Base-by-base conservation (phyloP, 92 coral and sea anemone genomes). In the Phenganax stokvisi region DNA sequence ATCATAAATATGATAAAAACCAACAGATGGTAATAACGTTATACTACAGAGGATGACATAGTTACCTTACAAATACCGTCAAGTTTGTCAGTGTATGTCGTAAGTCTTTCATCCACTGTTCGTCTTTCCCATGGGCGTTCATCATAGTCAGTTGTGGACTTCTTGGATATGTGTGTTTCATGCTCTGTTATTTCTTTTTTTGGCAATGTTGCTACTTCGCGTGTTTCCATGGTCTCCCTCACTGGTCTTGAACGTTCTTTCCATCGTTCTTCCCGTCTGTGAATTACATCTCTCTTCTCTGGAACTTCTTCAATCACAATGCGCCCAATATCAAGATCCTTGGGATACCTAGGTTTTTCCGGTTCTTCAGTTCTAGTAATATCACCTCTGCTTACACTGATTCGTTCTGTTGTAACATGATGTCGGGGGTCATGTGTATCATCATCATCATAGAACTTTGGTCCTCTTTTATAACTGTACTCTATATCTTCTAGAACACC, bases 231-330 rank as follows among this genome's bases (percentile, higher is more conserved):
- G 7, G 58, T 16, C 59, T 47, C 37, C 59, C 61, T 54, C 77
- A 10, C 28, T 7, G 61, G 61, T 12, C 51, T 74, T 74, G 58
- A 54, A 13, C 47, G 63, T 20, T 55, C 80, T 59, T 54, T 75
- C 29, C 31, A 65, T 20, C 30, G 31, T 13, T 28, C 57, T 44
- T 62, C 56, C 7, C 61, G 83, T 54, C 65, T 79, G 53, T 58
- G 61, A 20, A 54, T 6, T 54, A 11, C 28, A 10, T 73, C 59
- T 59, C 65, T 79, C 63, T 65, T 62, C 74, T 62, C 73, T 17
- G 83, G 83, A 51, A 79, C 51, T 79, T 79, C 83, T 79, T 79
- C 83, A 79, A 79, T 65, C 83, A 79, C 73, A 51, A 79, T 65
- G 13, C 83, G 71, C 16, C 83, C 83, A 65, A 68, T 68, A 53